Base-by-base conservation (phyloP, 37 sponge, comb jelly and placozoan species). In the Axinella damicornis region DNA sequence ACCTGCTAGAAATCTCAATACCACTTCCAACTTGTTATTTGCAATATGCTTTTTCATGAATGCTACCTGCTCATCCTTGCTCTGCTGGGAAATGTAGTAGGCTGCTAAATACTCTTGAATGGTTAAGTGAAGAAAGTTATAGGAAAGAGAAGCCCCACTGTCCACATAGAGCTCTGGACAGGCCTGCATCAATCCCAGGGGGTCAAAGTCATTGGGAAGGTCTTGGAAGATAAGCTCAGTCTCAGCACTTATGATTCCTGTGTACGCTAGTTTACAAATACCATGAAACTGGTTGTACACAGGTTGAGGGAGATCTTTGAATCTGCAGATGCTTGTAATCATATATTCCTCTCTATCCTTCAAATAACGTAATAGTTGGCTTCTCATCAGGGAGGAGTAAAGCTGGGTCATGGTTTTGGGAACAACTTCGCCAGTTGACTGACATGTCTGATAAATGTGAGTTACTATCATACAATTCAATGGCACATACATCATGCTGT, bases 361-460 rank as follows among this genome's bases (percentile, higher is more conserved):
- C 40, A 71, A 37, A 37, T 71, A 38, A 12, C 72, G 34, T 25
- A 19, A 11, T 18, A 76, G 53, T 34, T 68, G 38, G 32, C 2
- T 30, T 21, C 67, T 53, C 1, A 25, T 34, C 24, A 80, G n/a
- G 1, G 30, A 38, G 2, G 70, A 52, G 70, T 80, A 80, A 36
- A 80, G 81, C 70, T 80, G 53, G 15, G 81, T 80, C 69, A 80
- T 67, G 22, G 81, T 80, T 53, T 56, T 67, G 20, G 81, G 81
- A 21, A 69, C 27, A 28, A n/a, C 35, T 28, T 25, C 19, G 15
- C 57, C 53, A 22, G 2, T 69, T 14, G 25, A 34, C 25, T 35
- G 9, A 27, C 18, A 53, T 37, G 21, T 13, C 52, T 19, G 9
- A 46, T 82, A 82, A 37, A 72, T 46, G 12, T 68, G 36, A 20